These are phyloP conservation scores for Gymnogyps californianus DNA, from an alignment of 2,113 vertebrate genomes.

Conservation along the genomic window DNA sequence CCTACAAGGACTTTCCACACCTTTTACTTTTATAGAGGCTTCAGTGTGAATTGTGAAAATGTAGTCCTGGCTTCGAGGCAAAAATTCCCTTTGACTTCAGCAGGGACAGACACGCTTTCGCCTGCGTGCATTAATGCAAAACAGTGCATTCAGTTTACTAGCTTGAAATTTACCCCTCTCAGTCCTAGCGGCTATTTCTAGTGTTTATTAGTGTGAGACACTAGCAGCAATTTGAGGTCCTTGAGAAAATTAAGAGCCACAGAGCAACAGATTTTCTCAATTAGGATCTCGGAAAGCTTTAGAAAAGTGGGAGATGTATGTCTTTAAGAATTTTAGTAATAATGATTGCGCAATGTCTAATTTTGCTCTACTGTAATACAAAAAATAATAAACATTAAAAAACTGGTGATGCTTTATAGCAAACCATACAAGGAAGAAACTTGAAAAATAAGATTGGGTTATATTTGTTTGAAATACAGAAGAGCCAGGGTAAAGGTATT, in stretches of 20 bases:
- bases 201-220: background rate
- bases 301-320: background rate
- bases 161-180: background rate
- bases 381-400: background rate
- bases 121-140: background rate
- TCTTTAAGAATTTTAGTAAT: background rate
- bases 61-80: background rate
- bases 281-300: background rate
- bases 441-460: background rate
- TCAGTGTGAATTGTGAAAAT: background rate
- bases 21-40: background rate
- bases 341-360: background rate
- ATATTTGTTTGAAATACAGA: background rate
- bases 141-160: background rate
- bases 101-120: background rate
- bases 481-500: background rate
- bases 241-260: background rate
- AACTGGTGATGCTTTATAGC: background rate
- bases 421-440: background rate
- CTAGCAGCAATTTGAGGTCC: background rate
- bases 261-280: background rate
- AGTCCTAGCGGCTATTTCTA: background rate
- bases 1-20: background rate
- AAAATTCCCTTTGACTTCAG: background rate
- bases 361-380: background rate